Conservation (phyloP, 2,888 invertebrate species). For the Bombylius discolor region DNA sequence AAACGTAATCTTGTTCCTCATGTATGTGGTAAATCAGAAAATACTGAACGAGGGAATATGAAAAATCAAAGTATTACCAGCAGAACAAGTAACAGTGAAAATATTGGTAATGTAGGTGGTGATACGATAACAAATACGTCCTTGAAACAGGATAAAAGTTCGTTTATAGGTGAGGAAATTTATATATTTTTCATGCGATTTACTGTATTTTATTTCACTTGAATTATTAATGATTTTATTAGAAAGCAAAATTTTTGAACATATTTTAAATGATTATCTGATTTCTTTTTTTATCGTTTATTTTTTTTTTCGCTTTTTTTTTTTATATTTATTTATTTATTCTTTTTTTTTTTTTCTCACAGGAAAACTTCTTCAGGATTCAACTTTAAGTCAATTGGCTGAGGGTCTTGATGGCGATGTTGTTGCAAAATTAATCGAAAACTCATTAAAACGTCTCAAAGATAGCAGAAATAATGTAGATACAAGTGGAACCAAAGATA, state of each 20-base stretch:
- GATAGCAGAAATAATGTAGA: conserved; percentile 29
- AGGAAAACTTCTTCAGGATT: conserved; percentile 48
- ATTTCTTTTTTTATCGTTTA: too few species aligned
- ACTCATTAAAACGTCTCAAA: conserved; percentile 48
- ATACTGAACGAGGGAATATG: neutral
- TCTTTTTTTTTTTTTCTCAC: too few species aligned
- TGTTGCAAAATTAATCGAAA: conserved; percentile 51
- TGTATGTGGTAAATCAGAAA: conserved; percentile 49
- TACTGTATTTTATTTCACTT: too few species aligned
- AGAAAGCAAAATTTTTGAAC: too few species aligned
- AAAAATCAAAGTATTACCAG: neutral
- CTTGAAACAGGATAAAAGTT: conserved; percentile 26
- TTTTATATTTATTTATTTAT: too few species aligned
- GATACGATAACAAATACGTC: neutral
- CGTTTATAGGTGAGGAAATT: neutral
- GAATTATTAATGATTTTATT: too few species aligned
- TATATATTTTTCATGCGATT: too few species aligned
- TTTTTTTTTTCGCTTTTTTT: too few species aligned
- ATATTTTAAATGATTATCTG: too few species aligned
- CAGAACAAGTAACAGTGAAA: neutral
- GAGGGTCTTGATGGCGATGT: conserved; percentile 48
- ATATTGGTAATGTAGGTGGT: neutral
- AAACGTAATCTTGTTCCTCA: conserved; percentile 61
- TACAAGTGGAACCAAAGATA: conserved; percentile 36
- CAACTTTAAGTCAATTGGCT: conserved; percentile 48